A percentile compares a stretch with the other conserved stretches of the same genome.
phyloP scores from a whole-genome alignment of 2,888 invertebrate genomes.

The Clunio marinus region DNA sequence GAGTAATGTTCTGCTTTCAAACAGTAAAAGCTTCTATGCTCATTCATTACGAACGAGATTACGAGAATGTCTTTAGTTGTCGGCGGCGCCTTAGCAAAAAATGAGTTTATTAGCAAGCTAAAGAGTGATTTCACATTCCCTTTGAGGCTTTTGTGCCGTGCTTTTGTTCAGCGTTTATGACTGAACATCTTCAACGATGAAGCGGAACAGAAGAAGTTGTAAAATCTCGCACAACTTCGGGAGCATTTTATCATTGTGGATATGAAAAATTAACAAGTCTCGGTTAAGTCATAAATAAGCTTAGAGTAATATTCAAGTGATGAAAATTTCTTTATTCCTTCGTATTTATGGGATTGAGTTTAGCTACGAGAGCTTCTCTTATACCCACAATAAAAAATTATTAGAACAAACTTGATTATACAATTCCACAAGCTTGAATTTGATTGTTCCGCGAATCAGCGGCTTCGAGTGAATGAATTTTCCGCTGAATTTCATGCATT shows the following conservation, averaged over 20 bases:
- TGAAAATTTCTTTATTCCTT: too few relatives aligned
- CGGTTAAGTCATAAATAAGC: not conserved
- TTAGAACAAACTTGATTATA: too few relatives aligned
- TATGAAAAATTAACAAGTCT: slow-evolving; percentile 33
- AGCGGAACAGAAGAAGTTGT: slow-evolving; percentile 26
- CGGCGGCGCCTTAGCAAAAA: slow-evolving; percentile 19
- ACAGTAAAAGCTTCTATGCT: not conserved
- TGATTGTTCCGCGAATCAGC: too few relatives aligned
- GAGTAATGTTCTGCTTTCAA: not conserved
- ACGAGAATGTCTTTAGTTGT: too few relatives aligned
- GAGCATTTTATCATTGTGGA: slow-evolving; percentile 11
- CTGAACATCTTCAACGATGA: not conserved
- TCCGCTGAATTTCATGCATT: too few relatives aligned
- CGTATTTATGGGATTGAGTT: too few relatives aligned
- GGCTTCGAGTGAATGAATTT: too few relatives aligned
- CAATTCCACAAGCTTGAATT: too few relatives aligned
- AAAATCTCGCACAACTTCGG: slow-evolving; percentile 7
- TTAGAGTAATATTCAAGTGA: too few relatives aligned
- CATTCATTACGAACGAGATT: not conserved
- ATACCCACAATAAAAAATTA: too few relatives aligned
- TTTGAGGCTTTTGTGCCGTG: not conserved
- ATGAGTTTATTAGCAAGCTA: slow-evolving; percentile 23
- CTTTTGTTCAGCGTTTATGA: not conserved
- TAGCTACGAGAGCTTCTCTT: too few relatives aligned
- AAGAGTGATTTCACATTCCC: slow-evolving; percentile 3